Conservation (phyloP, 2,113 vertebrate species). For the Pseudonaja textilis region DNA sequence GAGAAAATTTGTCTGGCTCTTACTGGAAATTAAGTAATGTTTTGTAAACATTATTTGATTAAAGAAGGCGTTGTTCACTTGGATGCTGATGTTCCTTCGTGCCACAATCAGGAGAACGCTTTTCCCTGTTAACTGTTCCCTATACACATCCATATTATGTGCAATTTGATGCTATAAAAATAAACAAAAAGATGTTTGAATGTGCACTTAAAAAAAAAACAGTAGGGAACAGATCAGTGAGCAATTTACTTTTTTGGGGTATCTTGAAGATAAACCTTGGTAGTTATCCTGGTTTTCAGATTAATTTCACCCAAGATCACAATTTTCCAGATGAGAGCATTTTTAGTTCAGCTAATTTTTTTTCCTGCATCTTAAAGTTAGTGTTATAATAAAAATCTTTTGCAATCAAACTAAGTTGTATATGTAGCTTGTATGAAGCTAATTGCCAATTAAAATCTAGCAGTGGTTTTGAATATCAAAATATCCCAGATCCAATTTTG, state of each 20-base stretch:
- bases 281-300: background rate
- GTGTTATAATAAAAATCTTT: background rate
- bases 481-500: background rate
- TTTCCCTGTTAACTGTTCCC: background rate
- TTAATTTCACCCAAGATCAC: background rate
- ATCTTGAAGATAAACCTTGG: background rate
- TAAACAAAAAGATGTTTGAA: background rate
- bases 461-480: background rate
- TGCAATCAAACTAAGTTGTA: background rate
- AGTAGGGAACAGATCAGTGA: background rate
- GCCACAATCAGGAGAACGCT: background rate
- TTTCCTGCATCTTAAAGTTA: background rate
- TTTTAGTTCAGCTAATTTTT: background rate
- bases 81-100: background rate
- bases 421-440: no score
- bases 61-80: constrained; percentile 3
- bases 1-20: background rate
- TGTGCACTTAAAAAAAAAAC: background rate
- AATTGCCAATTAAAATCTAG: background rate
- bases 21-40: background rate
- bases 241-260: background rate
- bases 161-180: background rate
- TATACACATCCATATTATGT: background rate
- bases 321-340: background rate
- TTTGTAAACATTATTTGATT: constrained; percentile 17